These are phyloP conservation scores for Platysternon megacephalum DNA, from an alignment of 2,113 vertebrate genomes.

Conservation along the genomic window DNA sequence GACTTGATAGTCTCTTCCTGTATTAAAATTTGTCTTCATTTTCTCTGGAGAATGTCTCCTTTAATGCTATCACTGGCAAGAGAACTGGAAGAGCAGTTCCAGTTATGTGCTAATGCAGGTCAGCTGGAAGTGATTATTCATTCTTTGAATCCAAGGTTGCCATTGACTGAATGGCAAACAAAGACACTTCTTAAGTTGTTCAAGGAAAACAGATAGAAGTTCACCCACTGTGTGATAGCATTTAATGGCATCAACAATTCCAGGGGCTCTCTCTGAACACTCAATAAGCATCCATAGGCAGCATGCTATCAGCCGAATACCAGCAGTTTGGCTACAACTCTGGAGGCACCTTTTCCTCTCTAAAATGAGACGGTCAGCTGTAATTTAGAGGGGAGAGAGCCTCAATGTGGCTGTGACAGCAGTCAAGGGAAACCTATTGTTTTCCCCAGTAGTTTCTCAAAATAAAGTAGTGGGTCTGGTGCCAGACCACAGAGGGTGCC, in stretches of 20 bases:
- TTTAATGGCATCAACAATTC: neutral
- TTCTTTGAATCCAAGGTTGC: neutral
- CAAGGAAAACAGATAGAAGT: neutral
- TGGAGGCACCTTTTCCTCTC: neutral
- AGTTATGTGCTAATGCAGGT: neutral
- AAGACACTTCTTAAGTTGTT: neutral
- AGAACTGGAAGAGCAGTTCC: neutral
- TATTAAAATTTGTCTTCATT: neutral
- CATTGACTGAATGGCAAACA: neutral
- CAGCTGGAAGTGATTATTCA: neutral
- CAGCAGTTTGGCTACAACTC: neutral
- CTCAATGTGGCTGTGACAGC: neutral
- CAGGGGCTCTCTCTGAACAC: neutral
- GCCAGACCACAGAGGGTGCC: neutral
- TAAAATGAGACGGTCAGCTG: neutral
- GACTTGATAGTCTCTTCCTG: neutral
- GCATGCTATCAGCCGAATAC: neutral
- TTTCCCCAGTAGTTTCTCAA: neutral
- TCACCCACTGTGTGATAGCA: neutral
- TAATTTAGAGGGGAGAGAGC: neutral
- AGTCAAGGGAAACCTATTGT: neutral
- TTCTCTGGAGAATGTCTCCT: neutral
- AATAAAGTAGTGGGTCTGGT: slow-evolving; percentile 1
- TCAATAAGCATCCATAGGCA: neutral
- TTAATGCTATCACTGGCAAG: accelerated